Conservation (phyloP, 2,888 invertebrate species). For the Arctia plantaginis region DNA sequence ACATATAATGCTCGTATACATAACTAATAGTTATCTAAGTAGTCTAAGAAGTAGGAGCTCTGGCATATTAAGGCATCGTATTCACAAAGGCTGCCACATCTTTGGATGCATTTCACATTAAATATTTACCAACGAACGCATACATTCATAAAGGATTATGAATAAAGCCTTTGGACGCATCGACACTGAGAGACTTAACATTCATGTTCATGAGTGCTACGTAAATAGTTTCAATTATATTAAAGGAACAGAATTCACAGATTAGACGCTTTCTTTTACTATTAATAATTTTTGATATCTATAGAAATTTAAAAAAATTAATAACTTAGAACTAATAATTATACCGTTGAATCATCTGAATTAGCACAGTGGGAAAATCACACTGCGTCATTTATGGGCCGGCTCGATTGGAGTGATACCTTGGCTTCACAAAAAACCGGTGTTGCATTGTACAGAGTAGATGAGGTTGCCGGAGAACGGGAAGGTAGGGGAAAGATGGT, state of each 20-base stretch:
- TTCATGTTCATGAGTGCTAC: background rate
- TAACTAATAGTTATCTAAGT: background rate
- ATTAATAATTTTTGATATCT: too few species aligned
- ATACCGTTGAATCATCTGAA: too few species aligned
- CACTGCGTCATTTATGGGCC: too few species aligned
- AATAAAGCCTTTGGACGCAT: background rate
- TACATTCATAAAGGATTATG: background rate
- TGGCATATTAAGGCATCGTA: background rate
- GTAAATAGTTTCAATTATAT: background rate
- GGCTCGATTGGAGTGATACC: too few species aligned
- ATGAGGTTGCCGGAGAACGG: too few species aligned
- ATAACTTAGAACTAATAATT: too few species aligned
- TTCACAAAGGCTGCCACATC: conserved; percentile 27
- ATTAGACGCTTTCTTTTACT: too few species aligned
- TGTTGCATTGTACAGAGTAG: too few species aligned
- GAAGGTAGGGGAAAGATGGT: too few species aligned
- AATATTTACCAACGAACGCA: conserved; percentile 1
- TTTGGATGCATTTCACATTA: background rate
- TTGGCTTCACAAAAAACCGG: too few species aligned
- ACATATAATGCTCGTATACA: background rate
- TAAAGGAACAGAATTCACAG: background rate
- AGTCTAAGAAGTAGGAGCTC: background rate
- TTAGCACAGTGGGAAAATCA: too few species aligned
- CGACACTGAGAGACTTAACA: background rate
- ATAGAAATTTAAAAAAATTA: too few species aligned